A percentile compares a stretch with the other conserved stretches of the same genome.
phyloP scores from a whole-genome alignment of 1,140 invertebrate species.

The Brachionus angularis region DNA sequence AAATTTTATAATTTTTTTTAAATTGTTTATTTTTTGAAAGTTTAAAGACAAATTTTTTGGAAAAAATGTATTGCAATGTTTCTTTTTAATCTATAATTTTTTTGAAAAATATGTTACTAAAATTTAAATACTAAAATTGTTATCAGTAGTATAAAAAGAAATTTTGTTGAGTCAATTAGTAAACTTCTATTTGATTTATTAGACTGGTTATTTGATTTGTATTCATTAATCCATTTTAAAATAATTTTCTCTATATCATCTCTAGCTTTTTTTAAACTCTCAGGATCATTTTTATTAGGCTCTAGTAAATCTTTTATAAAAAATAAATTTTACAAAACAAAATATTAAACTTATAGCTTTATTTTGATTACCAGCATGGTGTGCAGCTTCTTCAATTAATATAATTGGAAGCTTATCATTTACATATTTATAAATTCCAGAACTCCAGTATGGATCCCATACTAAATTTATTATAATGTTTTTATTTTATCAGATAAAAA shows the following conservation, averaged over 20 bases:
- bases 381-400: conserved; percentile 65
- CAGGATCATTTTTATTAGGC: conserved; percentile 68
- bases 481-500: background rate
- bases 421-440: conserved; percentile 65
- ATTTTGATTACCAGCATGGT: conserved; percentile 49
- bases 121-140: too few relatives aligned
- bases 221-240: conserved; percentile 64
- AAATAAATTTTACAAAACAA: conserved; percentile 86
- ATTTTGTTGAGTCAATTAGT: too few relatives aligned
- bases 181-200: too few relatives aligned
- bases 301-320: conserved; percentile 71
- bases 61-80: too few relatives aligned
- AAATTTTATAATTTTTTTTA: too few relatives aligned
- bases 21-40: background rate
- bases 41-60: too few relatives aligned
- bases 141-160: too few relatives aligned
- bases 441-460: conserved; percentile 87
- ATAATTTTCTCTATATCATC: conserved; percentile 67
- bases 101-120: too few relatives aligned
- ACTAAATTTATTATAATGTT: conserved; percentile 44
- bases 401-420: conserved; percentile 74
- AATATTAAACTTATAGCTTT: too few relatives aligned
- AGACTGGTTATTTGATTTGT: too few relatives aligned
- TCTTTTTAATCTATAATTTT: too few relatives aligned
- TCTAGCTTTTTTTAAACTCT: conserved; percentile 67